Conservation (phyloP, 2,888 invertebrate species). For the Scaptomyza tumidula region DNA sequence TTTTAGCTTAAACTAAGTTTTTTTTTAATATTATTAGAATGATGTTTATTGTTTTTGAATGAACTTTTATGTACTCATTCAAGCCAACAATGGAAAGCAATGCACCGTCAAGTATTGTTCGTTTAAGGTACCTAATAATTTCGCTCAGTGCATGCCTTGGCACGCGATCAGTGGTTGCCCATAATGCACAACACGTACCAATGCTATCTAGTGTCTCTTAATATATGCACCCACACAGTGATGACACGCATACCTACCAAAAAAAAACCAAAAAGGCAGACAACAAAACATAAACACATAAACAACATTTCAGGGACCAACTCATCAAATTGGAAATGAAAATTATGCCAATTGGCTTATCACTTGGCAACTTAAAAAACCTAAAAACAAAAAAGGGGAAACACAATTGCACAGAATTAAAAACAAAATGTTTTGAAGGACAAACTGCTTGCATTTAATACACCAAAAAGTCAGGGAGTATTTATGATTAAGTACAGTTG, state of each 20-base stretch:
- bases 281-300: conserved; percentile 30
- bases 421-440: conserved; percentile 39
- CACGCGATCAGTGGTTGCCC: conserved; percentile 72
- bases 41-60: too few species aligned
- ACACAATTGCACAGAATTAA: conserved; percentile 33
- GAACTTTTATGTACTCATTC: too few species aligned
- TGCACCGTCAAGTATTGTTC: too few species aligned
- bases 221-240: conserved; percentile 80
- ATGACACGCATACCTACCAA: conserved; percentile 67
- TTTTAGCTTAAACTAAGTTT: too few species aligned
- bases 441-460: conserved; percentile 58
- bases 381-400: conserved; percentile 9
- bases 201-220: conserved; percentile 39
- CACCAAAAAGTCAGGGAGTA: neutral
- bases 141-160: conserved; percentile 55
- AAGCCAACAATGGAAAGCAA: too few species aligned
- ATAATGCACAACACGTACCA: conserved; percentile 68
- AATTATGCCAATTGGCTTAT: conserved; percentile 73
- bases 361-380: conserved; percentile 66
- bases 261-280: conserved; percentile 28
- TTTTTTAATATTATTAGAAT: too few species aligned
- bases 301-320: conserved; percentile 36
- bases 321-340: conserved; percentile 70
- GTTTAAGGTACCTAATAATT: too few species aligned
- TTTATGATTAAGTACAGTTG: conserved; percentile 57